Base-by-base conservation (phyloP, 2,797 vertebrate species). In the Argya squamiceps region DNA sequence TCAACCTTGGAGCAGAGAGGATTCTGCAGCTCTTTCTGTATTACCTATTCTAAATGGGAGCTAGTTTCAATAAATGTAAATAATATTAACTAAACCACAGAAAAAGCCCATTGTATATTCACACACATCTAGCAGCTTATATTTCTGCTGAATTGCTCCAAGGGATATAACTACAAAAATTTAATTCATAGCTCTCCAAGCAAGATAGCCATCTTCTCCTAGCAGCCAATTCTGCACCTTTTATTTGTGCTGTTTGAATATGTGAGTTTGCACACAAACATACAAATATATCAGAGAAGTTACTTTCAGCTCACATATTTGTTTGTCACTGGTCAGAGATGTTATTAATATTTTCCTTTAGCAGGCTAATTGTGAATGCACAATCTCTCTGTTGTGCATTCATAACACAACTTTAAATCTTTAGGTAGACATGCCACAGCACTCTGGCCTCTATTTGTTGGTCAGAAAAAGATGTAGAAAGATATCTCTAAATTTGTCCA, bases 141-240 rank as follows among this genome's bases (percentile, higher is more conserved):
- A 86, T 69, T 95, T 92, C 64, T 89, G 53, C 77, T 68, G 56
- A 93, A 86, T 41, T 85, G 24, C 73, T 81, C 55, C 52, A 89
- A 13, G 30, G n/a, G 20, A 86, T 80, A 24, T 71, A 94, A 78
- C n/a, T 50, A 50, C 13, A 63, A 94, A 94, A 93, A 95, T 46
- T 85, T 43, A 81, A 24, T 90, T 90, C 76, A 71, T 32, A 27
- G 78, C n/a, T 83, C 27, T 34, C 84, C 58, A 84, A 37, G 41
- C 53, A 73, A 85, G 49, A 68, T 56, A 80, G 32, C 11, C 36
- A 43, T 85, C 46, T 77, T 52, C 37, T 86, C 32, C 58, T 9
- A 67, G 39, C 21, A 75, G 23, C 14, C 44, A 89, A 24, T 12
- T 88, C 24, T 55, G n/a, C 20, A 81, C 9, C 46, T 86, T 86